Conservation (phyloP, 2,113 vertebrate genomes). For the Dromas ardeola region DNA sequence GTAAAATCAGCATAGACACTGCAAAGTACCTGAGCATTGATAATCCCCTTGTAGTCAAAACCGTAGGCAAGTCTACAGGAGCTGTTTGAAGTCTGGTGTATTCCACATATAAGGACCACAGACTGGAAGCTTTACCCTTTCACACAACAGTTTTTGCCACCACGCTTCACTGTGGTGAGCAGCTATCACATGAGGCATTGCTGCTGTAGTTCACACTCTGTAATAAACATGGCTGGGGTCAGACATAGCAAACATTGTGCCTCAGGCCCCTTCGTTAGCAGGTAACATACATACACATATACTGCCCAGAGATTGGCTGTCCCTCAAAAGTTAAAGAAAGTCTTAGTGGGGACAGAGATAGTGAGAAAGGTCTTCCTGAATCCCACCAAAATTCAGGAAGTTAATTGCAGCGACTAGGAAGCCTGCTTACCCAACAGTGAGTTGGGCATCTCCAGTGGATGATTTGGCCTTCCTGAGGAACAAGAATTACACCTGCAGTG, state of each 20-base stretch:
- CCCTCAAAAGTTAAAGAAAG: neutral
- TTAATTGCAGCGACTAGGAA: neutral
- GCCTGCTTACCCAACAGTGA: neutral
- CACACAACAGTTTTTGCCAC: neutral
- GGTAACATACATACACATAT: neutral
- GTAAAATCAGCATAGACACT: neutral
- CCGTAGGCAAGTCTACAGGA: neutral
- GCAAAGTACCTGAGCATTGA: neutral
- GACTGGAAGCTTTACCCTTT: neutral
- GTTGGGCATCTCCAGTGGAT: neutral
- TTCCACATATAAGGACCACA: neutral
- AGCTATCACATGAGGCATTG: neutral
- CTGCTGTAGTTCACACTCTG: neutral
- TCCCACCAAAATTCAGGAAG: neutral
- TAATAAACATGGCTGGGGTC: neutral
- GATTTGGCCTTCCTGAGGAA: neutral
- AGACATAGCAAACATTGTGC: fast-evolving
- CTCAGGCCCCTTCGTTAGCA: neutral
- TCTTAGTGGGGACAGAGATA: neutral
- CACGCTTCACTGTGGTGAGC: neutral
- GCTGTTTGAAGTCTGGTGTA: neutral
- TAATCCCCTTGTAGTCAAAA: neutral
- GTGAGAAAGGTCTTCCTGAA: neutral
- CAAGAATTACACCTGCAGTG: neutral
- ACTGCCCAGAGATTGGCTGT: neutral